Evolutionary conservation across 2,113 vertebrate species (phyloP).

Genomic region (Sitta europaea): DNA sequence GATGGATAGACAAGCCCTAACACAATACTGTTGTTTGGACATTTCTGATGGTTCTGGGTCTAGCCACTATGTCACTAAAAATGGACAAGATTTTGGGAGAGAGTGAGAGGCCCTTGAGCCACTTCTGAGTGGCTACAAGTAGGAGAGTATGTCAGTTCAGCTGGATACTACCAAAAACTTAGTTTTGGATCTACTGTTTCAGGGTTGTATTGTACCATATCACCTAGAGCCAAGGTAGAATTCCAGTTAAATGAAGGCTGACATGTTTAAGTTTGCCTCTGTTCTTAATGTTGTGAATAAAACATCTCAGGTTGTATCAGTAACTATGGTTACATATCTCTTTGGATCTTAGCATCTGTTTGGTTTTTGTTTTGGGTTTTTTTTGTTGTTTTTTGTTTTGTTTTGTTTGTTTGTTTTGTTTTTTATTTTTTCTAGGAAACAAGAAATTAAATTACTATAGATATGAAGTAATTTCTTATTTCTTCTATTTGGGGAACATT

Average conservation of each 20-base stretch:
- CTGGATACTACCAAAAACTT: neutral
- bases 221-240: neutral
- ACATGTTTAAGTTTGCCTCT: neutral
- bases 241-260: neutral
- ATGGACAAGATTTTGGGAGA: neutral
- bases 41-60: neutral
- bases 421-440: neutral
- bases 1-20: neutral
- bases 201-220: neutral
- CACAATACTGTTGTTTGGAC: neutral
- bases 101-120: neutral
- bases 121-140: fast-evolving
- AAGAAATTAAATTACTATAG: neutral
- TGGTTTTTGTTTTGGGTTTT: no score
- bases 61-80: neutral
- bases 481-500: neutral
- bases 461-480: neutral
- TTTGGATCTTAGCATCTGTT: neutral
- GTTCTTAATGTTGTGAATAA: neutral
- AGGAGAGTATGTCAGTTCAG: neutral
- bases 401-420: neutral
- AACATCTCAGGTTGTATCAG: neutral
- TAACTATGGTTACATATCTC: neutral
- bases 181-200: neutral
- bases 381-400: no score